Conservation (phyloP, 2,113 vertebrate genomes). For the Barnardius zonarius region DNA sequence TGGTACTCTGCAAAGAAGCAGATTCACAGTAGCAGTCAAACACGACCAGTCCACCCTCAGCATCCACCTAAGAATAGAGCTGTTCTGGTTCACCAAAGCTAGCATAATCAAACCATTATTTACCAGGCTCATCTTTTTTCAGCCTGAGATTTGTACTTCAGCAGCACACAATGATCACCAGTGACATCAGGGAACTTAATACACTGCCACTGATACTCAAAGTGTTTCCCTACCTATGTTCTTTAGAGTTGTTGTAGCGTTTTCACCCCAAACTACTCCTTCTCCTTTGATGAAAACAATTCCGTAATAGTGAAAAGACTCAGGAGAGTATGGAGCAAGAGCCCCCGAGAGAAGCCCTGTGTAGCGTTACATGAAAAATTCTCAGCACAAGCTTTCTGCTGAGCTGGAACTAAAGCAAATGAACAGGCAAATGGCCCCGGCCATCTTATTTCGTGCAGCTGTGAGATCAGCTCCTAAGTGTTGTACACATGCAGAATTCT, state of each 20-base stretch:
- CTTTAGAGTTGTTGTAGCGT: neutral
- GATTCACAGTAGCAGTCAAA: neutral
- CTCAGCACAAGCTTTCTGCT: neutral
- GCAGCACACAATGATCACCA: neutral
- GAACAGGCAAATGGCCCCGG: neutral
- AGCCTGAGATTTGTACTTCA: neutral
- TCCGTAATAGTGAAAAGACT: neutral
- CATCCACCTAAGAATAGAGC: neutral
- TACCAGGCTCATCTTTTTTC: neutral
- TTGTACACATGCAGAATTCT: neutral
- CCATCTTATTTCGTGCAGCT: constrained; percentile 6
- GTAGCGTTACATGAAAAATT: neutral
- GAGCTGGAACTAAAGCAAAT: neutral
- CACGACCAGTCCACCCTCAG: accelerated
- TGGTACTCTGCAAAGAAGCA: neutral
- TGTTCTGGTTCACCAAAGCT: neutral
- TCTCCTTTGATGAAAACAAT: neutral
- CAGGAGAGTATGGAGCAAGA: neutral
- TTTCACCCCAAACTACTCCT: neutral
- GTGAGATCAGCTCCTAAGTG: constrained; percentile 11
- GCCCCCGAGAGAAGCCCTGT: neutral
- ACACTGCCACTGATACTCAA: neutral
- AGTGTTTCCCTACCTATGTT: neutral
- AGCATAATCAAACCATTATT: neutral
- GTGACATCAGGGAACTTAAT: neutral